Conservation (phyloP, 2,888 invertebrate species). For the Sminthurinus aureus region DNA sequence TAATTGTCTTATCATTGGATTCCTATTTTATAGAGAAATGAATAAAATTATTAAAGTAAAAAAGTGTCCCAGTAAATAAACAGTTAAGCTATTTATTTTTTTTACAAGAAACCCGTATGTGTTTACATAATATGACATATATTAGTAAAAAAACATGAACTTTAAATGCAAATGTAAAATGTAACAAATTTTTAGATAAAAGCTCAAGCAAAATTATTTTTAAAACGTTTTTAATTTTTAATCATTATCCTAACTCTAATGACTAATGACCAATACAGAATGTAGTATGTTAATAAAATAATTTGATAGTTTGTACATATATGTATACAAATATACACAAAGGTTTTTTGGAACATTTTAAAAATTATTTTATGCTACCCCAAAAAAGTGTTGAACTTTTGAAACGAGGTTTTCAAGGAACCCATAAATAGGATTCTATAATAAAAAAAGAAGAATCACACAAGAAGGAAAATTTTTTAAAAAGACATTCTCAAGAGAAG, state of each 20-base stretch:
- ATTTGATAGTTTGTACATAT: neutral
- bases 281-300: no score
- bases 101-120: no score
- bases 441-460: constrained; percentile 26
- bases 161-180: no score
- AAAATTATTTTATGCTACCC: constrained; percentile 49
- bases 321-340: neutral
- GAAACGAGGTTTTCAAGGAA: constrained; percentile 59
- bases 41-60: neutral
- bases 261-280: neutral
- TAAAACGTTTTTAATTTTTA: constrained; percentile 14
- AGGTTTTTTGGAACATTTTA: neutral
- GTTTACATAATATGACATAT: no score
- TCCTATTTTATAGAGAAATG: constrained; percentile 42
- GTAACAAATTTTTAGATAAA: neutral
- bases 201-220: constrained; percentile 15
- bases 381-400: constrained; percentile 59
- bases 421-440: constrained; percentile 57
- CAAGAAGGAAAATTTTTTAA: constrained; percentile 23
- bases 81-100: no score
- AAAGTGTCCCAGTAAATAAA: no score
- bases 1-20: constrained; percentile 58
- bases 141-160: no score
- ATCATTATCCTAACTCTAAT: neutral
- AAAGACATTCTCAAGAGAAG: constrained; percentile 23